Conservation (phyloP, 2,113 vertebrate species). For the Percina caprodes region DNA sequence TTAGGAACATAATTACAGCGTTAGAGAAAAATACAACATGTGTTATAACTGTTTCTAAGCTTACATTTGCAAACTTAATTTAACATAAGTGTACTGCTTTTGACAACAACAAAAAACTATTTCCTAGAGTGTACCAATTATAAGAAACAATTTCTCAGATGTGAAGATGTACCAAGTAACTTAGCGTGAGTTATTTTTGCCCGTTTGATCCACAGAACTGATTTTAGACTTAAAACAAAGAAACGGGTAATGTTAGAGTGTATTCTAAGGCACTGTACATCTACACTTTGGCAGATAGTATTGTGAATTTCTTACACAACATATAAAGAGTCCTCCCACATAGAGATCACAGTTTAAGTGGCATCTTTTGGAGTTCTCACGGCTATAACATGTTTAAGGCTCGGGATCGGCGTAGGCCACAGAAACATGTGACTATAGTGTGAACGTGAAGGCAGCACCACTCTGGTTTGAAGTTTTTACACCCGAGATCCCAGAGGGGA, state of each 20-base stretch:
- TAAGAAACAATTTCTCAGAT: constrained; percentile 43
- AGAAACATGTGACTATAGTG: constrained; percentile 65
- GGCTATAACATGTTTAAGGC: constrained; percentile 90
- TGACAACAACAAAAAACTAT: constrained; percentile 16
- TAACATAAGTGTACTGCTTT: constrained; percentile 50
- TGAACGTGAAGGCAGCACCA: constrained; percentile 75
- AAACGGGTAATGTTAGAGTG: constrained; percentile 75
- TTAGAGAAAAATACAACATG: constrained; percentile 50
- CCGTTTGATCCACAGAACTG: constrained; percentile 45
- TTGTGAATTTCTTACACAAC: constrained; percentile 88
- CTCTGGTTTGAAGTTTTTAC: constrained; percentile 52
- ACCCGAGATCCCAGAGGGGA: constrained; percentile 25
- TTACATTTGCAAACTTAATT: constrained; percentile 13
- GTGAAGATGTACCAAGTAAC: constrained; percentile 51
- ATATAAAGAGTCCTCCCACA: constrained; percentile 89
- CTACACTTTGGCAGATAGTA: constrained; percentile 98
- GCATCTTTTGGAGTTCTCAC: constrained; percentile 91
- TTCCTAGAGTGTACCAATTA: constrained; percentile 57
- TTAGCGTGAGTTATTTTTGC: constrained; percentile 46
- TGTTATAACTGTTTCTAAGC: constrained; percentile 21
- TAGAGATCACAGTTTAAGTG: constrained; percentile 94
- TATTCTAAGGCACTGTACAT: constrained; percentile 97
- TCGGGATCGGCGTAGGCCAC: constrained; percentile 83
- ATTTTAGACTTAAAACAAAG: constrained; percentile 41
- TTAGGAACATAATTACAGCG: constrained; percentile 34